Evolutionary conservation across 2,888 invertebrate species (phyloP), one percentile per base, ranked within the genome.

Genomic region (Acleris laterana): DNA sequence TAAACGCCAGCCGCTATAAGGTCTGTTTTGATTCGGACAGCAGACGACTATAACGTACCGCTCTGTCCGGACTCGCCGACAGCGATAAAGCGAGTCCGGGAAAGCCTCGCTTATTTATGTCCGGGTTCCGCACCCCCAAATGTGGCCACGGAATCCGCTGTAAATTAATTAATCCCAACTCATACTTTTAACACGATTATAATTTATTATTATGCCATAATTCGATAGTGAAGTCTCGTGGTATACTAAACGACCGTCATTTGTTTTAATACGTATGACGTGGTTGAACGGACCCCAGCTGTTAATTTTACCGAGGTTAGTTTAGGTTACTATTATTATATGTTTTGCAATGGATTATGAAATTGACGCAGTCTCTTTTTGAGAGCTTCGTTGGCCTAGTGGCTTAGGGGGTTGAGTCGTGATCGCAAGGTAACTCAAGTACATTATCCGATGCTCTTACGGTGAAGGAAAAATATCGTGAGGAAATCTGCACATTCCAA

Each of bases 101-200:
- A 28, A 48, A 52, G 57, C 68, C 49, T 17, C 60, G 60, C 32
- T 64, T 68, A 68, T 68, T 68, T 68, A 68, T 68, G 68, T 52
- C 51, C 64, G 38, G 57, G 28, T 11, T 58, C 44, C 52, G 50
- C 50, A 38, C 57, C 63, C 53, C 63, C 55, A 11, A 68, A 59
- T 64, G 61, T 64, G 61, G 63, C 56, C 63, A 68, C 42, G 49
- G 50, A 58, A 59, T 48, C 49, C 55, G 60, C 56, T 19, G 13
- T 68, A 49, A 62, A 56, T 63, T 61, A 63, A 68, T 63, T 60
- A 68, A 57, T 63, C 22, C 13, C 44, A 19, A 38, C 17, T 38
- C 63, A 44, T 42, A 51, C 56, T 63, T 68, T 63, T 57, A 61
- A 63, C 32, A 51, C 32, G 63, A 61, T 61, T 68, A 57, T 25